Base-by-base conservation (phyloP, 1,140 invertebrate species). In the Anoplolepis gracilipes region DNA sequence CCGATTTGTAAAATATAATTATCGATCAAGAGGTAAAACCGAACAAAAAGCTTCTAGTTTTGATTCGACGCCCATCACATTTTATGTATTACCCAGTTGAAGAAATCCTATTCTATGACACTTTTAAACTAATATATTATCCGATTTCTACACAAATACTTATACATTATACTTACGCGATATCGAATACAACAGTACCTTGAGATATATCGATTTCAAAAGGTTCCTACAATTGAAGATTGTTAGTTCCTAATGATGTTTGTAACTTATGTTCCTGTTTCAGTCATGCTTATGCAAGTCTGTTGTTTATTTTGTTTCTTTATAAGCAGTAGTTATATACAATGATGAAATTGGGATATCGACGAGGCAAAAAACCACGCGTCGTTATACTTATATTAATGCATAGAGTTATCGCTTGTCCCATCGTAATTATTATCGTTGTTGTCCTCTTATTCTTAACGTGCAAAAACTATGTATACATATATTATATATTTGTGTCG, bases 401-500 rank as follows among this genome's bases (percentile, higher is more conserved):
- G 49, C 36, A 77, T 86, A 78, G 64, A 69, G 85, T 90, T 82
- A 69, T 88, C 77, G 87, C 88, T 90, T 90, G 85, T 87, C 65
- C 86, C 79, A 85, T 75, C 85, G 85, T 92, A 88, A 91, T 89
- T 76, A 91, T 88, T 87, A 88, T 92, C 76, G 88, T 92, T 92
- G 92, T 93, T 91, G 89, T 92, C 91, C 22, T 90, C 81, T 87
- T 89, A 91, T 87, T 91, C 86, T 85, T 90, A 85, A 88, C 69
- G 90, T 84, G 81, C 85, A 85, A 90, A 67, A 88, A 69, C 64
- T 85, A 76, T 55, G 75, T 86, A 85, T 92, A 86, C 86, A 78
- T 86, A 57, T 85, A 79, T 55, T 86, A 84, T 87, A 79, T 91
- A 84, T 90, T 91, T 87, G 90, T 91, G 88, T 91, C 85, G 84